Evolutionary conservation across 2,888 invertebrate genomes (phyloP), one percentile per base, ranked within the genome.

Genomic region (Drosophila anomelani): DNA sequence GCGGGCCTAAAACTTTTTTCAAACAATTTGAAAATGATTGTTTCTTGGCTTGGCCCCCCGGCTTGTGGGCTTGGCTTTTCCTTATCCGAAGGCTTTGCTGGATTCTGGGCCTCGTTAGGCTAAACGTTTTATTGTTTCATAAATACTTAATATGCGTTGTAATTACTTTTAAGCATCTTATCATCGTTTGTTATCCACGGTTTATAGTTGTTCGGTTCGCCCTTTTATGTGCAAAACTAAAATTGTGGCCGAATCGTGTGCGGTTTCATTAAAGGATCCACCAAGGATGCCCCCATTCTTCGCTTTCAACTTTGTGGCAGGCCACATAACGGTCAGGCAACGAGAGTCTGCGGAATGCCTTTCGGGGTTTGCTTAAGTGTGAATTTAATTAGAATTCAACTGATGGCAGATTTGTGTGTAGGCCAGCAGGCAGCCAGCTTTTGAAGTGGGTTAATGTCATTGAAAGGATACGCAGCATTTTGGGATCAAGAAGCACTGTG

Each of bases 41-140:
- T 71, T 75, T 73, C 54, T 73, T 75, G 64, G 75, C 61, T 38
- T 44, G 2, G 26, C 15, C 29, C 29, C 7, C 1, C 7, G 44
- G 44, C 44, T 55, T 61, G 34, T 36, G 29, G 57, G 29, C 23
- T 29, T 41, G 41, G n/a, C 32, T 53, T 20, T 73, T 55, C 46
- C 53, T 56, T 41, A 39, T 32, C 38, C 59, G n/a, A 32, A 47
- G 49, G 39, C 36, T 61, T 74, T 39, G 6, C 63, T 20, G 13
- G 51, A 41, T 20, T 15, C 49, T 7, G 7, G 29, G 26, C 26
- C 54, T 51, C 46, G 49, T 54, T 77, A 62, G 54, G 38, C 43
- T 83, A 88, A 85, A 76, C 86, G 86, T 67, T 84, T 86, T 81
- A 89, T 86, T 79, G 84, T 89, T 88, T 72, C 79, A 88, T 86